phyloP scores from a whole-genome alignment of 2,113 vertebrate species.

The Catagonus wagneri region DNA sequence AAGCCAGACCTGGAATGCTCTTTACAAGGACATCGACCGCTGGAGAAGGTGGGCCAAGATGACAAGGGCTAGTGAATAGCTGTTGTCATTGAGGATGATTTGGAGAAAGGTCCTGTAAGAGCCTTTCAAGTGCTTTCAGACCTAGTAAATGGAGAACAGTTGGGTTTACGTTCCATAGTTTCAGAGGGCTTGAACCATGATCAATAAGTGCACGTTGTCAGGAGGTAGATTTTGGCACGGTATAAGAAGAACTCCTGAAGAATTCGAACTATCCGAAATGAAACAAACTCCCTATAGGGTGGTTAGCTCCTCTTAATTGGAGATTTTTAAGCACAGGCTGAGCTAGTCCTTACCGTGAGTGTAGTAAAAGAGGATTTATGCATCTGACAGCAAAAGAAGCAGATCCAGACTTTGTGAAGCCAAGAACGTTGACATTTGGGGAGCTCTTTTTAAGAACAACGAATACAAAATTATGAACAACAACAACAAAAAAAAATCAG shows the following conservation, averaged over 20 bases:
- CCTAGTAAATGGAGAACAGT: background rate
- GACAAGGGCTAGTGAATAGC: background rate
- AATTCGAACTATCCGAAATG: constrained; percentile 27
- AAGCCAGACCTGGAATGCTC: background rate
- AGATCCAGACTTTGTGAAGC: background rate
- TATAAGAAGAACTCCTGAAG: constrained; percentile 42
- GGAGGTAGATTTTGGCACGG: constrained; percentile 19
- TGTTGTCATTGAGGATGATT: background rate
- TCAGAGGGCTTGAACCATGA: constrained; percentile 48
- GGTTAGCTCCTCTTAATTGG: background rate
- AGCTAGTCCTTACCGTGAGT: background rate
- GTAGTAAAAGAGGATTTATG: background rate
- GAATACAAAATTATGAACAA: background rate
- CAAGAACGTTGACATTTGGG: background rate
- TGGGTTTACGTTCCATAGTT: constrained; percentile 12
- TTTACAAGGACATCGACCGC: background rate
- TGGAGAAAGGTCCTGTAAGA: background rate
- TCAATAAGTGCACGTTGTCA: background rate
- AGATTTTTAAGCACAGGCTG: background rate
- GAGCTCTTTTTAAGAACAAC: background rate
- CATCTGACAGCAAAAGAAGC: background rate
- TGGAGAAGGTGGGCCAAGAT: background rate
- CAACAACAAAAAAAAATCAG: too few species aligned
- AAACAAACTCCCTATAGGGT: background rate
- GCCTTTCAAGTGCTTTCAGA: background rate